Evolutionary conservation across 2,797 vertebrate species (phyloP).

Genomic region (Sebastes matsubarae): DNA sequence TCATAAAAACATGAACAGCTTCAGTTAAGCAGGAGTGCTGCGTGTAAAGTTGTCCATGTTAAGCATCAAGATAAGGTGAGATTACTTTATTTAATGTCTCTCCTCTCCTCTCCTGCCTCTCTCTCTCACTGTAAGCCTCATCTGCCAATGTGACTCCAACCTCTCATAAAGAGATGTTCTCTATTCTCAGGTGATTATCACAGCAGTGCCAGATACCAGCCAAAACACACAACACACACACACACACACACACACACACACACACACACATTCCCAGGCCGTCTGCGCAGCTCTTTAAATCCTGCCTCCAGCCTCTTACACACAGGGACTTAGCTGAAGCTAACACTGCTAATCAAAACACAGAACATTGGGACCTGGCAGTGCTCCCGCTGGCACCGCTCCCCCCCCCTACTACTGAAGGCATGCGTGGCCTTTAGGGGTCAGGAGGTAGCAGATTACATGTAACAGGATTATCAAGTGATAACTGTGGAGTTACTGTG

Average conservation of each 20-base stretch:
- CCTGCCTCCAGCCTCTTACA: slow-evolving; percentile 65
- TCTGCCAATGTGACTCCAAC: slow-evolving; percentile 31
- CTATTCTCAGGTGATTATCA: slow-evolving; percentile 63
- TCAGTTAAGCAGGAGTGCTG: too few species aligned
- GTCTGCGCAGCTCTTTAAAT: slow-evolving; percentile 48
- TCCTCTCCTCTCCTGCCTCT: background rate
- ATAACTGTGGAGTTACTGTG: background rate
- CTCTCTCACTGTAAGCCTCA: slow-evolving; percentile 16
- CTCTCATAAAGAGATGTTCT: slow-evolving; percentile 65
- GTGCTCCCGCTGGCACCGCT: slow-evolving; percentile 4
- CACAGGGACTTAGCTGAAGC: slow-evolving; percentile 63
- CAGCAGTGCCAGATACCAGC: slow-evolving; percentile 9
- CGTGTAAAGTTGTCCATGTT: background rate
- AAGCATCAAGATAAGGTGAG: background rate
- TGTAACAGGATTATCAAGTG: background rate
- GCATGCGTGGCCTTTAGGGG: background rate
- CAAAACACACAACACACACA: slow-evolving; percentile 22
- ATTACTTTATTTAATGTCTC: background rate
- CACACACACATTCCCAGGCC: slow-evolving; percentile 22
- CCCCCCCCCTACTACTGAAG: background rate
- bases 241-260: too few species aligned
- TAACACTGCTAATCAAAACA: slow-evolving; percentile 65
- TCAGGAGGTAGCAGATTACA: slow-evolving; percentile 9
- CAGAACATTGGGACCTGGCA: slow-evolving; percentile 73
- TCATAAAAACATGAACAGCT: too few species aligned